These are phyloP conservation scores for Condylostylus longicornis DNA, from an alignment of 1,140 invertebrate genomes.

Conservation along the genomic window DNA sequence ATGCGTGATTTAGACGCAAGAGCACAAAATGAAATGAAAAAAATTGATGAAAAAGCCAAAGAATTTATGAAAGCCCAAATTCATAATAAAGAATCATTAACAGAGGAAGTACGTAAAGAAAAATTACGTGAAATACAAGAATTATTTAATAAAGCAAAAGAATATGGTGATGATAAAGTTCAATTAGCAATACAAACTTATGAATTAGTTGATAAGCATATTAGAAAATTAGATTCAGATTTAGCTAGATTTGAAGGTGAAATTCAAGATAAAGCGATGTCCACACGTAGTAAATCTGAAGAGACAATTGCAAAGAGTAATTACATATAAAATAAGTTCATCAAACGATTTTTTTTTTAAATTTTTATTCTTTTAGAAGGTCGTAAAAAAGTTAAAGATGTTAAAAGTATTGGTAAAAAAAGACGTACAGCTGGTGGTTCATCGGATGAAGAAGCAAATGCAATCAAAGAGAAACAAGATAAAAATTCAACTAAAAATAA, in stretches of 20 bases:
- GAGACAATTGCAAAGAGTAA: conserved; percentile 38
- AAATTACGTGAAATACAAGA: conserved; percentile 71
- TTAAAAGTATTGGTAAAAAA: conserved; percentile 30
- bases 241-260: conserved; percentile 91
- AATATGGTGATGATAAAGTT: conserved; percentile 93
- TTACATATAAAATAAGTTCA: too few species aligned
- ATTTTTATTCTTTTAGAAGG: too few species aligned
- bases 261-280: conserved; percentile 84
- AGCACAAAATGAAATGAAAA: conserved; percentile 77
- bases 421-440: conserved; percentile 22
- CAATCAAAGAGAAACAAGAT: conserved; percentile 27
- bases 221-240: conserved; percentile 86
- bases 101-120: conserved; percentile 64
- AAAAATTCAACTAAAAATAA: conserved; percentile 31
- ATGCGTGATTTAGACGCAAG: conserved; percentile 89
- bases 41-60: conserved; percentile 75
- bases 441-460: conserved; percentile 15
- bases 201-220: conserved; percentile 97
- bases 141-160: conserved; percentile 79
- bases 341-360: too few species aligned
- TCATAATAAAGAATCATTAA: conserved; percentile 38
- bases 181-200: conserved; percentile 96
- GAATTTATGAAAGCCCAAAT: conserved; percentile 54
- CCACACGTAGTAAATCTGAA: conserved; percentile 46
- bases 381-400: conserved; percentile 40